A percentile compares a stretch with the other conserved stretches of the same genome.
Evolutionary conservation across 1,140 invertebrate genomes (phyloP).

Genomic region (Eubasilissa regina): DNA sequence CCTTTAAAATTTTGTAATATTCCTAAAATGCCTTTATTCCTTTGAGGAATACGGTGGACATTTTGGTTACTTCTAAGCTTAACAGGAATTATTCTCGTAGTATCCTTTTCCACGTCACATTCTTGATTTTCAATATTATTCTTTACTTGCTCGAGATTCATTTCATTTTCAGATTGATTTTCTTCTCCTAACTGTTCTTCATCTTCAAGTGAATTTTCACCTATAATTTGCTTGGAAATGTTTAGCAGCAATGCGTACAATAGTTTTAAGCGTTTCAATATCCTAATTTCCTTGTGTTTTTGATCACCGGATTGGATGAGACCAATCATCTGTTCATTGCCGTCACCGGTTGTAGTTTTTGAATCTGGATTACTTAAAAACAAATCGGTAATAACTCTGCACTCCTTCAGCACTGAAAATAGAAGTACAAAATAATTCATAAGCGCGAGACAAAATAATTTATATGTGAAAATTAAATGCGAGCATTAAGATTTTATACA

Average conservation of each 20-base stretch:
- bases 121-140: neutral
- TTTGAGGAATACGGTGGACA: neutral
- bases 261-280: slow-evolving; percentile 67
- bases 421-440: neutral
- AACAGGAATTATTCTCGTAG: neutral
- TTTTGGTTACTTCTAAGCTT: slow-evolving; percentile 9
- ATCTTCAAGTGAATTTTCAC: slow-evolving; percentile 62
- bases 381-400: slow-evolving; percentile 66
- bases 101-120: neutral
- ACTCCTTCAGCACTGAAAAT: slow-evolving; percentile 65
- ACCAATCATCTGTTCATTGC: slow-evolving; percentile 60
- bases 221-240: slow-evolving; percentile 63
- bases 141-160: slow-evolving; percentile 8
- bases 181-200: slow-evolving; percentile 60
- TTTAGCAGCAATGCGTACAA: slow-evolving; percentile 66
- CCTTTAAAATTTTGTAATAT: slow-evolving; percentile 52
- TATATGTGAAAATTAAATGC: too few species aligned
- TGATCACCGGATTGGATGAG: slow-evolving; percentile 62
- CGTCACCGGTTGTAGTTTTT: slow-evolving; percentile 61
- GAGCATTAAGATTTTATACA: too few species aligned
- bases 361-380: slow-evolving; percentile 61
- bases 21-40: slow-evolving; percentile 52
- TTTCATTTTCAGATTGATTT: slow-evolving; percentile 61
- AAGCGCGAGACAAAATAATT: too few species aligned
- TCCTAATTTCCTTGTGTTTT: slow-evolving; percentile 50